Evolutionary conservation across 2,888 invertebrate species (phyloP).

Genomic region (Proisotoma minuta): DNA sequence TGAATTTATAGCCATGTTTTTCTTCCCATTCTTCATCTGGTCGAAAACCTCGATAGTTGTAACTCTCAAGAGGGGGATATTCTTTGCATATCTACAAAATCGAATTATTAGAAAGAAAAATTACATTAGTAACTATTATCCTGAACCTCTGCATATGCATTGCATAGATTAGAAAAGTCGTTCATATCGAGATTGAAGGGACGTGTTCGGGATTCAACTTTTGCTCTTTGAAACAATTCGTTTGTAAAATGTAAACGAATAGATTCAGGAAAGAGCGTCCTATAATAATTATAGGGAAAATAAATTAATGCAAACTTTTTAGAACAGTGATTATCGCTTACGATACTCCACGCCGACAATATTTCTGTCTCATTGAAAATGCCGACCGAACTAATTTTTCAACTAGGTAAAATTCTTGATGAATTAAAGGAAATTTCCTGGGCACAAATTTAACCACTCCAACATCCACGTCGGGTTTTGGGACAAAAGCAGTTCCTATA

Average conservation of each 20-base stretch:
- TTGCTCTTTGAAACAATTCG: conserved; percentile 66
- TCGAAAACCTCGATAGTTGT: conserved; percentile 28
- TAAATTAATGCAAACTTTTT: background rate
- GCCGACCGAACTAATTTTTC: conserved; percentile 83
- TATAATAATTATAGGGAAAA: conserved; percentile 42
- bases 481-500: conserved; percentile 73
- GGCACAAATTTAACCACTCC: conserved; percentile 88
- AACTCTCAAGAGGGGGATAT: conserved; percentile 36
- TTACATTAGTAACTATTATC: background rate
- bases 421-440: conserved; percentile 66
- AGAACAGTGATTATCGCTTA: conserved; percentile 48
- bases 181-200: conserved; percentile 71
- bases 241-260: conserved; percentile 61
- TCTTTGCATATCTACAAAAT: conserved; percentile 33
- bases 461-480: conserved; percentile 93
- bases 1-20: conserved; percentile 20
- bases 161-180: conserved; percentile 71
- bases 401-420: conserved; percentile 70
- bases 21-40: conserved; percentile 36
- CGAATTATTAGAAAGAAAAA: background rate
- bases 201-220: conserved; percentile 64
- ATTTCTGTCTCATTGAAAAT: conserved; percentile 85
- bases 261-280: conserved; percentile 71
- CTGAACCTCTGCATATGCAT: conserved; percentile 64
- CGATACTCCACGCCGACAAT: conserved; percentile 64